A percentile compares a stretch with the other conserved stretches of the same genome.
These are phyloP conservation scores for Drosophila pandora DNA, from an alignment of 1,140 invertebrate species.

Conservation along the genomic window DNA sequence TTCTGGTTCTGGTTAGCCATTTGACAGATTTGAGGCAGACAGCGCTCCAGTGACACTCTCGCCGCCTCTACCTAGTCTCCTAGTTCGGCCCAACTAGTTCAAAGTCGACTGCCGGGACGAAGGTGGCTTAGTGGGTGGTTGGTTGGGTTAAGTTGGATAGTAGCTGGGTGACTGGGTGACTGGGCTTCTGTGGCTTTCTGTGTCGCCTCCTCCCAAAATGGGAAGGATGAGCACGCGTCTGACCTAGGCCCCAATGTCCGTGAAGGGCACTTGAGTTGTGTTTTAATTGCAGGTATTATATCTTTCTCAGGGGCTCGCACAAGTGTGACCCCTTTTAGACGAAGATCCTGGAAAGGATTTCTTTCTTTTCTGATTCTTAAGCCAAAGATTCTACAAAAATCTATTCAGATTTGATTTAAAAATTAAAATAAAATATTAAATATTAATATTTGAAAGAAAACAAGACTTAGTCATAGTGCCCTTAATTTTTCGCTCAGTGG, in stretches of 20 bases:
- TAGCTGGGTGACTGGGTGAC: background rate
- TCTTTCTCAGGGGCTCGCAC: conserved; percentile 60
- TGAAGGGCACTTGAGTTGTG: conserved; percentile 76
- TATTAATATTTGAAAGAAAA: background rate
- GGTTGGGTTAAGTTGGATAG: too few species aligned
- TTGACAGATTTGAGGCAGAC: conserved; percentile 65
- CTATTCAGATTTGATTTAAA: background rate
- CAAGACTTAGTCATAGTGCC: too few species aligned
- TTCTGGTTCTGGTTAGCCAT: conserved; percentile 66
- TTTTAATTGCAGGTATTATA: conserved; percentile 83
- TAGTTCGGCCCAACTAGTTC: conserved; percentile 57
- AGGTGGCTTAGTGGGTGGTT: background rate
- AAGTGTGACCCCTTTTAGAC: conserved; percentile 53
- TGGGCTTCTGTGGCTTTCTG: conserved; percentile 2
- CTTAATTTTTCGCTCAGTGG: background rate
- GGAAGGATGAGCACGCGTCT: conserved; percentile 46
- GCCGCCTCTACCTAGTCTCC: background rate
- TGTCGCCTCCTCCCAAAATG: conserved; percentile 1
- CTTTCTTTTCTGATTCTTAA: background rate
- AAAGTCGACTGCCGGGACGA: conserved; percentile 44
- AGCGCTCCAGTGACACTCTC: conserved; percentile 20
- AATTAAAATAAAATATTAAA: background rate
- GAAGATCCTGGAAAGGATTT: background rate
- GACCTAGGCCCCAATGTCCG: conserved; percentile 77
- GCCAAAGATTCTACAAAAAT: background rate